These are phyloP conservation scores for Alethe diademata DNA, from an alignment of 2,113 vertebrate genomes.

Conservation along the genomic window DNA sequence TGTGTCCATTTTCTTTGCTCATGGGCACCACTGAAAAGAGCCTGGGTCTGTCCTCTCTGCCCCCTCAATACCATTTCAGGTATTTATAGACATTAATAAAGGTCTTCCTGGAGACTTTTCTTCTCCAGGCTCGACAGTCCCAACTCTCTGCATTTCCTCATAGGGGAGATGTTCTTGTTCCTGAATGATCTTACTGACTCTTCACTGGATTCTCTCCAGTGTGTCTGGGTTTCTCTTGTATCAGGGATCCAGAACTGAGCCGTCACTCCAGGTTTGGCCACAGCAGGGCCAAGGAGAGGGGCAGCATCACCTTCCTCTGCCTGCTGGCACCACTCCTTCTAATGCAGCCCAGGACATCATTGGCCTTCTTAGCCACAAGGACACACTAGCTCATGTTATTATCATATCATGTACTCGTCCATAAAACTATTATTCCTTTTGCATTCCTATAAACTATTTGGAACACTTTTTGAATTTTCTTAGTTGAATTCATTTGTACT, in stretches of 20 bases:
- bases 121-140: background rate
- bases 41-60: background rate
- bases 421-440: background rate
- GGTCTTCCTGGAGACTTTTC: background rate
- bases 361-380: background rate
- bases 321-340: background rate
- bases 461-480: background rate
- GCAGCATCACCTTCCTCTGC: background rate
- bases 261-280: background rate
- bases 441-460: background rate
- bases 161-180: background rate
- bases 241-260: background rate
- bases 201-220: background rate
- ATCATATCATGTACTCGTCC: fast-evolving
- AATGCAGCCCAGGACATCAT: background rate
- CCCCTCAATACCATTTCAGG: background rate
- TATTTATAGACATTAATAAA: background rate
- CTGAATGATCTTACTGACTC: background rate
- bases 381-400: fast-evolving
- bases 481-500: background rate
- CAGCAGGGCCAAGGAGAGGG: background rate
- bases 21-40: background rate
- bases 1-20: background rate
- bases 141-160: background rate
- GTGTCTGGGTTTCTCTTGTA: background rate